Base-by-base conservation (phyloP, 2,888 invertebrate species). In the Oxyteleia sp. region DNA sequence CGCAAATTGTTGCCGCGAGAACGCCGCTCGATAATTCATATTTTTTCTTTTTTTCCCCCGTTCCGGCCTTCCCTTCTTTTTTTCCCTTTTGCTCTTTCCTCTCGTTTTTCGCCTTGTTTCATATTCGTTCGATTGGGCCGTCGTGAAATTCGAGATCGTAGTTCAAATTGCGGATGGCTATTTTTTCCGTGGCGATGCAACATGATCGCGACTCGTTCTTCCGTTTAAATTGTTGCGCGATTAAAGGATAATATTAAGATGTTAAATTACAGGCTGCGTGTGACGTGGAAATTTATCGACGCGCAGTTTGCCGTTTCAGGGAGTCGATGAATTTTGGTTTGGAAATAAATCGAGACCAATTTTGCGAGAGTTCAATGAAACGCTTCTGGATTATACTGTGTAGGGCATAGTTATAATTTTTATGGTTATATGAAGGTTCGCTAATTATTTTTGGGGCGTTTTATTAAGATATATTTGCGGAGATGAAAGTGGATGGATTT, bases 171-270 rank as follows among this genome's bases (percentile, higher is more conserved):
- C 35, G 23, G 43, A 68, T 49, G 57, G 80, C 72, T 80, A 74
- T n/a, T n/a, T 80, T 80, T 72, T 68, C 57, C 59, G 53, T 41
- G 26, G 23, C 26, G 20, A 47, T 35, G 80, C 74, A 80, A 72
- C 53, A 11, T 51, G 68, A 80, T 66, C 38, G 72, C 72, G 53
- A 45, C 38, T 57, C 71, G 57, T n/a, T 72, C 72, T 38, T 57
- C 43, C 53, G 59, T 66, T 80, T 20, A 81, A 68, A 74, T 68
- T 68, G 81, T 74, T 68, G 35, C 45, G 43, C 53, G 68, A 68
- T 81, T 81, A 68, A 68, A 74, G 63, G 66, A 74, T 81, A 53
- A 74, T 59, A 71, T 79, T 79, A 71, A 79, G 80, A 79, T 55
- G 35, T 79, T 79, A 71, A 71, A 80, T 80, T 72, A 80, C 66